Percentiles rank a stretch among this genome's conserved stretches.
phyloP scores from a whole-genome alignment of 2,888 invertebrate genomes.

The Eristalis tenax region DNA sequence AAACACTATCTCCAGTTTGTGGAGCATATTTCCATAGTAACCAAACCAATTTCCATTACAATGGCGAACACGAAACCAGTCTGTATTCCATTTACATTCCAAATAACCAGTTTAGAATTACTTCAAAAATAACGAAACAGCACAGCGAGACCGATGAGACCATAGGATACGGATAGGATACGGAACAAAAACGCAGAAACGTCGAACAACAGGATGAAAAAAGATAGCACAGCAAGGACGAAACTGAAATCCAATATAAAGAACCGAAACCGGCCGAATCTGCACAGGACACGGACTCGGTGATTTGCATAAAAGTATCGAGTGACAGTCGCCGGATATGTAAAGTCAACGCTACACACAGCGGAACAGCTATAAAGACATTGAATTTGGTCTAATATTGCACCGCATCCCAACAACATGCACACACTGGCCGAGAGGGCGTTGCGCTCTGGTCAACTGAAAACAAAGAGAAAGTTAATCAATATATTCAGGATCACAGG shows the following conservation, averaged over 20 bases:
- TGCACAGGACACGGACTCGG: slow-evolving; percentile 50
- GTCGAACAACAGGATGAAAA: background rate
- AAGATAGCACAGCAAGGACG: slow-evolving; percentile 39
- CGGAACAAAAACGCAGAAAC: background rate
- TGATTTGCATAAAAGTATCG: slow-evolving; percentile 70
- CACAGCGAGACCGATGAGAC: slow-evolving; percentile 13
- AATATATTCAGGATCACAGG: slow-evolving; percentile 64
- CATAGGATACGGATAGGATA: background rate
- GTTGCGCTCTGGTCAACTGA: slow-evolving; percentile 56
- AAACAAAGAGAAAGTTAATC: slow-evolving; percentile 56
- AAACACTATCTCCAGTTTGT: slow-evolving; percentile 35
- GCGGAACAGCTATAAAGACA: slow-evolving; percentile 44
- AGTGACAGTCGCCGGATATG: slow-evolving; percentile 65
- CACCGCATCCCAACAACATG: slow-evolving; percentile 33
- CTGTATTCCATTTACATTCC: slow-evolving; percentile 51
- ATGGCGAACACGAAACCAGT: slow-evolving; percentile 53
- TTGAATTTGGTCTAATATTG: slow-evolving; percentile 62
- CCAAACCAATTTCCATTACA: slow-evolving; percentile 58
- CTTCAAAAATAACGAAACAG: slow-evolving; percentile 37
- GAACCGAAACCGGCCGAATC: slow-evolving; percentile 43
- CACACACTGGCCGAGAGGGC: slow-evolving; percentile 28
- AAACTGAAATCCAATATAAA: slow-evolving; percentile 59
- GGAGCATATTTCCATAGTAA: slow-evolving; percentile 45
- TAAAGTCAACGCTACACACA: slow-evolving; percentile 56
- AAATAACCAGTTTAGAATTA: slow-evolving; percentile 58